Evolutionary conservation across 2,888 invertebrate species (phyloP), one percentile per base, ranked within the genome.

Genomic region (Hirudinaria manillensis): DNA sequence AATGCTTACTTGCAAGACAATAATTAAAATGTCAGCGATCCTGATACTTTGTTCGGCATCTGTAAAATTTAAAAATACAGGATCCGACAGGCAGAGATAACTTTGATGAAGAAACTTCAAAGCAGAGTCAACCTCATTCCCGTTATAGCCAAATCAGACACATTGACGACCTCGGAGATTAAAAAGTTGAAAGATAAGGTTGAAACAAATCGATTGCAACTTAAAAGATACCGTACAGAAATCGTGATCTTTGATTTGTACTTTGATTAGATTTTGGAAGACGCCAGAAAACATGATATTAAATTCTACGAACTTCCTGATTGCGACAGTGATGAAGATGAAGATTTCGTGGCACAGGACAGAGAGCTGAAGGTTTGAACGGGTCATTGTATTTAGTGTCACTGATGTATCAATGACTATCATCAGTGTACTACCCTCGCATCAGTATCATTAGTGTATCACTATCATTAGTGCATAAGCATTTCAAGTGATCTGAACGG

Each of bases 221-320:
- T 45, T 1, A 45, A 7, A 16, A 38, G 3, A 38, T 38, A 10
- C 10, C 3, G 10, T 38, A 38, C 10, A 38, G 10, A 38, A 56
- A 56, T 56, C 21, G 13, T 21, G 53, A 16, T 53, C 21, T 53
- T 45, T 45, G 10, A 19, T 61, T 61, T 27, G 7, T 27, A 61
- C 16, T 56, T 27, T 56, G 34, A 27, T 16, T 53, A 77, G 76
- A 70, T 77, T 29, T 65, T 78, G 51, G 76, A 76, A 21, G 68
- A 85, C 76, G 81, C 85, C 34, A 80, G 82, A 53, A 78, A 82
- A 61, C 80, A 94, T 84, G 93, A 93, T 65, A 95, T 97, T 81
- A 92, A 93, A 87, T 93, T 96, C 77, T 97, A 97, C 86, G 93
- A 93, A 7, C 87, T 97, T 79, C 96, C 96, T 0, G 96, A 96